These are phyloP conservation scores for Napeogenes sylphis DNA, from an alignment of 2,888 invertebrate genomes.

Conservation along the genomic window DNA sequence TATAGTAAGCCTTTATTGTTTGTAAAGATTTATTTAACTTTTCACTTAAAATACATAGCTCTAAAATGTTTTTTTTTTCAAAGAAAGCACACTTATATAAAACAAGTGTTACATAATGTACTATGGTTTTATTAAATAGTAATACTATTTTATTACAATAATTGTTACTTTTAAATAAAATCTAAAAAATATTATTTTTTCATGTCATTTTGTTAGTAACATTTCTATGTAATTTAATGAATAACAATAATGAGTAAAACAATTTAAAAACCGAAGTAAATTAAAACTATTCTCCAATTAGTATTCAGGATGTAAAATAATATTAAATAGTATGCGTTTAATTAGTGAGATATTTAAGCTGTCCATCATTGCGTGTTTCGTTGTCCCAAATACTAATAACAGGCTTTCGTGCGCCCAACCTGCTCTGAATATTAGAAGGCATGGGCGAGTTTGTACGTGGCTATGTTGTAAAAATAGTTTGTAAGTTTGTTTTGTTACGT, in stretches of 20 bases:
- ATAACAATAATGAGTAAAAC: too few species aligned
- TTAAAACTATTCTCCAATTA: not conserved
- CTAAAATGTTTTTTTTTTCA: not conserved
- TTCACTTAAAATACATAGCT: slow-evolving; percentile 6
- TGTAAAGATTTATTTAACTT: slow-evolving; percentile 17
- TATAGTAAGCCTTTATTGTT: slow-evolving; percentile 45
- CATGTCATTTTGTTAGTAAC: too few species aligned
- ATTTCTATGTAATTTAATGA: too few species aligned
- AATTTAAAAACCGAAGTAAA: not conserved
- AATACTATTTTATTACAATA: too few species aligned
- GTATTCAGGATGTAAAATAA: slow-evolving; percentile 13
- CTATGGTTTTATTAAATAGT: too few species aligned
- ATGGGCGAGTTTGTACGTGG: slow-evolving; percentile 17
- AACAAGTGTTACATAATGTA: too few species aligned
- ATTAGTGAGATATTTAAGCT: slow-evolving; percentile 23
- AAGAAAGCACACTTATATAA: too few species aligned
- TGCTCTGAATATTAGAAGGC: slow-evolving; percentile 33
- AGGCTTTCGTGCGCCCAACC: slow-evolving; percentile 52
- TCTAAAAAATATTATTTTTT: too few species aligned
- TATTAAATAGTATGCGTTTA: slow-evolving; percentile 23
- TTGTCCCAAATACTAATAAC: slow-evolving; percentile 61
- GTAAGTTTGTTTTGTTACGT: slow-evolving; percentile 20
- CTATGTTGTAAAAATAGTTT: slow-evolving; percentile 21
- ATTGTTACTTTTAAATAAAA: too few species aligned
- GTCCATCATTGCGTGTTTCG: slow-evolving; percentile 60